Conservation (phyloP, 92 coral and sea anemone species). For the Epizoanthus fatuus region DNA sequence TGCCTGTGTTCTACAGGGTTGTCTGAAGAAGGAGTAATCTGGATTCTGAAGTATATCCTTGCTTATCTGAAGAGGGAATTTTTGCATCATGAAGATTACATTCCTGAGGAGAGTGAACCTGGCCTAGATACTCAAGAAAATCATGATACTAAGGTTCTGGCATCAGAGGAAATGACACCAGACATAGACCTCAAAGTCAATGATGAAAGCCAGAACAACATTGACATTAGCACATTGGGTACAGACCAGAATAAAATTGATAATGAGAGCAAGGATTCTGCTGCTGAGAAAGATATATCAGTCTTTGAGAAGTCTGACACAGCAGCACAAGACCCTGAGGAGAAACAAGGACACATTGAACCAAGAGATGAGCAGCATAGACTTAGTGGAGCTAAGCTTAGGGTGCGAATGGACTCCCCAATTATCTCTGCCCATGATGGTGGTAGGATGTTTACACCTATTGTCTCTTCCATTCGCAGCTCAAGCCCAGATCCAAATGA, state of each 20-base stretch:
- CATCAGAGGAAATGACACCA: background rate
- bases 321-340: background rate
- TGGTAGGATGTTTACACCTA: constrained; percentile 34
- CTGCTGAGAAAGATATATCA: background rate
- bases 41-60: constrained; percentile 90
- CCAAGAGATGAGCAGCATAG: background rate
- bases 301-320: background rate
- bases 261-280: background rate
- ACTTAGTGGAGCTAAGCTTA: constrained; percentile 27
- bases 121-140: background rate
- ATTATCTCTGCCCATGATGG: constrained; percentile 27
- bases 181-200: background rate
- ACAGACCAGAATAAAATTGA: background rate
- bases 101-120: constrained; percentile 23
- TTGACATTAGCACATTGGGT: background rate
- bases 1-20: constrained; percentile 91
- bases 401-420: constrained; percentile 41
- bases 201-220: background rate
- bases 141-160: background rate
- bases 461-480: constrained; percentile 49
- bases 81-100: constrained; percentile 56
- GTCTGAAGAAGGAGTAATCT: constrained; percentile 95
- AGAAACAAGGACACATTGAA: background rate
- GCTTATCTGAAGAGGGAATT: constrained; percentile 87
- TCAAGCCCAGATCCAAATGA: constrained; percentile 50